Evolutionary conservation across 2,888 invertebrate genomes (phyloP).

Genomic region (Acleris laterana): DNA sequence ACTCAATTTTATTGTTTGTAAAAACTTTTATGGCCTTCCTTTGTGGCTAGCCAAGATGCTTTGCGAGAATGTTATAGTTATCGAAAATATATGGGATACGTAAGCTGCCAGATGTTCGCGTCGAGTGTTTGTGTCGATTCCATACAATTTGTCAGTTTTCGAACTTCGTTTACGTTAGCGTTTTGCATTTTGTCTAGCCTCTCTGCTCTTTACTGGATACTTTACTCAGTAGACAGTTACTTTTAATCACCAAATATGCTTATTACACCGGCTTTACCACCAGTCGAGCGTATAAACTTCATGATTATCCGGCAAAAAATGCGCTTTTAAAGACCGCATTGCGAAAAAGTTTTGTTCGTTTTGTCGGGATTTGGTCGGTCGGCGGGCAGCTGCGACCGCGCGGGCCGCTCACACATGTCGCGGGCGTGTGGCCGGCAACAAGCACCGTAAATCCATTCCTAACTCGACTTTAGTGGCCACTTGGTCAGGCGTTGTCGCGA

Average conservation of each 20-base stretch:
- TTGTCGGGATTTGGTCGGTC: conserved; percentile 50
- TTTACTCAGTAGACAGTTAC: conserved; percentile 11
- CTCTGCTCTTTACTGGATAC: no score
- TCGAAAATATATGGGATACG: no score
- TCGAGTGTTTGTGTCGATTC: no score
- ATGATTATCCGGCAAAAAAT: conserved; percentile 61
- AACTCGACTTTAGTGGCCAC: conserved; percentile 69
- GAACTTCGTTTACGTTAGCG: no score
- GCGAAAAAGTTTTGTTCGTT: conserved; percentile 76
- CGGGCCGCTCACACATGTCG: conserved; percentile 70
- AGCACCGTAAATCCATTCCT: conserved; percentile 76
- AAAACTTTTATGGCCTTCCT: no score
- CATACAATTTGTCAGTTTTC: no score
- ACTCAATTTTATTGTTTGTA: background rate
- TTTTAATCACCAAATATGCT: conserved; percentile 22
- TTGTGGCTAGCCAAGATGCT: no score
- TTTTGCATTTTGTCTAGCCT: no score
- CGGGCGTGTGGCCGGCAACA: conserved; percentile 52
- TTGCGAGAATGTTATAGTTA: no score
- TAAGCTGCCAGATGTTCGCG: no score
- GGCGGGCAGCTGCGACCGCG: conserved; percentile 56
- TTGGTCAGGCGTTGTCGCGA: conserved; percentile 51
- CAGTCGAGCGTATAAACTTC: conserved; percentile 49
- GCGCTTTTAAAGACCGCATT: conserved; percentile 73
- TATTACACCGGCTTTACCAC: conserved; percentile 32